Evolutionary conservation across 2,113 vertebrate genomes (phyloP).

Genomic region (Vimba vimba): DNA sequence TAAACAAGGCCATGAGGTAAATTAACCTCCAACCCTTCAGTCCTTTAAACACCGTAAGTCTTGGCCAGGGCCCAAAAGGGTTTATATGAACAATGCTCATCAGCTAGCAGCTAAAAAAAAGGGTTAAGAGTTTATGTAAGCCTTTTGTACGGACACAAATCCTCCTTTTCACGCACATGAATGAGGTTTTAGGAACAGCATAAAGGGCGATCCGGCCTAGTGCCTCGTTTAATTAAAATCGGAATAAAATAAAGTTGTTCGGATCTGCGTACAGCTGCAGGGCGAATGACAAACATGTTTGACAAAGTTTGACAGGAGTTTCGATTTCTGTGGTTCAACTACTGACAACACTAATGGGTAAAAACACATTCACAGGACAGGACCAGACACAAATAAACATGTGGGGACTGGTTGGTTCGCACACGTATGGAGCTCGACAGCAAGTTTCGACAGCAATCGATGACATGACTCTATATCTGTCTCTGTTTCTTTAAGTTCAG

Average conservation of each 20-base stretch:
- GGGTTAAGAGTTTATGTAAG: slow-evolving; percentile 37
- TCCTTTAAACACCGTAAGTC: slow-evolving; percentile 22
- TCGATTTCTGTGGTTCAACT: slow-evolving; percentile 24
- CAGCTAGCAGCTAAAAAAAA: slow-evolving; percentile 14
- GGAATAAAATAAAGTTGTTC: slow-evolving; percentile 23
- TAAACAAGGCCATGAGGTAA: slow-evolving; percentile 36
- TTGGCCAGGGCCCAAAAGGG: slow-evolving; percentile 18
- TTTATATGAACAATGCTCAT: slow-evolving; percentile 25
- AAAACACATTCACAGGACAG: slow-evolving; percentile 16
- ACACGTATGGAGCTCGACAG: background rate
- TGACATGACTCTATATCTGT: background rate
- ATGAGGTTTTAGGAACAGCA: slow-evolving; percentile 25
- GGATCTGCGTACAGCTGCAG: background rate
- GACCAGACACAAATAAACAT: slow-evolving; percentile 27
- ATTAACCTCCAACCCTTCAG: slow-evolving; percentile 30
- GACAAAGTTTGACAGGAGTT: slow-evolving; percentile 13
- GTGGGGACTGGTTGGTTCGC: background rate
- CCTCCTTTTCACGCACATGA: slow-evolving; percentile 26
- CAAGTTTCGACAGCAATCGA: slow-evolving; percentile 29
- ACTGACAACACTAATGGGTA: background rate
- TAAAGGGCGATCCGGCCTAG: slow-evolving; percentile 12
- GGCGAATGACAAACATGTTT: background rate
- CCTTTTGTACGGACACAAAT: slow-evolving; percentile 39
- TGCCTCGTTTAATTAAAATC: slow-evolving; percentile 30
- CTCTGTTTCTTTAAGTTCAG: background rate